phyloP scores from a whole-genome alignment of 2,797 vertebrate species.

The Acropternis orthonyx region DNA sequence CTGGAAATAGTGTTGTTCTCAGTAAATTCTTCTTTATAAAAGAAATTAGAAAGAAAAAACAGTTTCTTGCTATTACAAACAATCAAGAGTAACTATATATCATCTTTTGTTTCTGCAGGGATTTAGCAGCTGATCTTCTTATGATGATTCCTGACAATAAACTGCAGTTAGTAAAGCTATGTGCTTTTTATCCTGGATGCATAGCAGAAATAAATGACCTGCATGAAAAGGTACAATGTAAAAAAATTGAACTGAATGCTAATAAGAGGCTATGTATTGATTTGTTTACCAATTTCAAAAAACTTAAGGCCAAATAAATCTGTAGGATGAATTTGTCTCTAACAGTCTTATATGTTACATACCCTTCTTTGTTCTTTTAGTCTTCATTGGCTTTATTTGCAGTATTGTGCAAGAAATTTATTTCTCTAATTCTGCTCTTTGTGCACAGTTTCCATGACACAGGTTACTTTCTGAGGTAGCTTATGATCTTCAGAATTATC shows the following conservation, averaged over 20 bases:
- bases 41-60: neutral
- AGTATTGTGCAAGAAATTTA: neutral
- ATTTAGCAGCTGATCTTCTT: conserved; percentile 87
- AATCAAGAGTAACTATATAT: neutral
- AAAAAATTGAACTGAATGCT: neutral
- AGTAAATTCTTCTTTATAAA: neutral
- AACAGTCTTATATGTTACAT: neutral
- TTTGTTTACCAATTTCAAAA: neutral
- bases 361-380: neutral
- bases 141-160: conserved; percentile 88
- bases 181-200: conserved; percentile 89
- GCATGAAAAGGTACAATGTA: conserved; percentile 81
- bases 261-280: neutral
- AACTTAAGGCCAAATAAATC: neutral
- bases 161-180: conserved; percentile 86
- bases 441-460: neutral
- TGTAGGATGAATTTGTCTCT: neutral
- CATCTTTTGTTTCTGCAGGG: conserved; percentile 77
- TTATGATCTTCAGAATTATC: neutral
- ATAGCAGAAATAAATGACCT: conserved; percentile 84
- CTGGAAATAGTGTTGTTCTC: neutral
- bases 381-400: neutral
- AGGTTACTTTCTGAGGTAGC: neutral
- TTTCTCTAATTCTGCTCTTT: neutral
- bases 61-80: neutral